Evolutionary conservation across 2,797 vertebrate genomes (phyloP).

Genomic region (Sebastes flavidus): DNA sequence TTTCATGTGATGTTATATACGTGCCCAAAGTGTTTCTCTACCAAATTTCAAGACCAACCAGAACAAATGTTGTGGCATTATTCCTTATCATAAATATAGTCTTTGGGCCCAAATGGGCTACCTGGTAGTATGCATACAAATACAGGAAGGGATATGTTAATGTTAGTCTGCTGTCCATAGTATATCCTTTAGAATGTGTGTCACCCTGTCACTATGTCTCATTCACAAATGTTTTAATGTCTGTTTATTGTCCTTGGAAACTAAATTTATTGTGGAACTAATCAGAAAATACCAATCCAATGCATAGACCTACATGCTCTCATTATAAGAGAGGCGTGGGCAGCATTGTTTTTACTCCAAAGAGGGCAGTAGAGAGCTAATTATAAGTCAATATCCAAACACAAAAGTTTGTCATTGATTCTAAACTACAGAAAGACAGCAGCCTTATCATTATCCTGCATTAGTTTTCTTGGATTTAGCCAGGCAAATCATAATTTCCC

Average conservation of each 20-base stretch:
- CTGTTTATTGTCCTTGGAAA: not conserved
- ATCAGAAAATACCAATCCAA: not conserved
- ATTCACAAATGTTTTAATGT: not conserved
- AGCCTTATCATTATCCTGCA: not conserved
- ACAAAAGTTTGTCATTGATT: not conserved
- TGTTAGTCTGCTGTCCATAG: fast-evolving
- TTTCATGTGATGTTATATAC: too few relatives aligned
- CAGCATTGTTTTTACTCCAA: not conserved
- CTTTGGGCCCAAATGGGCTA: too few relatives aligned
- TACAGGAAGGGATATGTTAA: not conserved
- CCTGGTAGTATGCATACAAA: not conserved
- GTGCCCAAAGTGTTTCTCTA: too few relatives aligned
- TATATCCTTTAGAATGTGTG: not conserved
- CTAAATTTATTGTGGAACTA: not conserved
- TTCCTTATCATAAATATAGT: too few relatives aligned
- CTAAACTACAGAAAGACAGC: not conserved
- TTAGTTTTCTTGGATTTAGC: constrained; percentile 3
- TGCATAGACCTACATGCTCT: not conserved
- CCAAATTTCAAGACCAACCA: fast-evolving
- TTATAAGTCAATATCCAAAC: not conserved
- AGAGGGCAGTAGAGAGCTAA: constrained; percentile 51
- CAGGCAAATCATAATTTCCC: not conserved
- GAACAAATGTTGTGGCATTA: too few relatives aligned
- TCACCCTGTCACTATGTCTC: not conserved
- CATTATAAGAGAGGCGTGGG: not conserved